These are phyloP conservation scores for Drosophila dunni DNA, from an alignment of 1,140 invertebrate species.

Conservation along the genomic window DNA sequence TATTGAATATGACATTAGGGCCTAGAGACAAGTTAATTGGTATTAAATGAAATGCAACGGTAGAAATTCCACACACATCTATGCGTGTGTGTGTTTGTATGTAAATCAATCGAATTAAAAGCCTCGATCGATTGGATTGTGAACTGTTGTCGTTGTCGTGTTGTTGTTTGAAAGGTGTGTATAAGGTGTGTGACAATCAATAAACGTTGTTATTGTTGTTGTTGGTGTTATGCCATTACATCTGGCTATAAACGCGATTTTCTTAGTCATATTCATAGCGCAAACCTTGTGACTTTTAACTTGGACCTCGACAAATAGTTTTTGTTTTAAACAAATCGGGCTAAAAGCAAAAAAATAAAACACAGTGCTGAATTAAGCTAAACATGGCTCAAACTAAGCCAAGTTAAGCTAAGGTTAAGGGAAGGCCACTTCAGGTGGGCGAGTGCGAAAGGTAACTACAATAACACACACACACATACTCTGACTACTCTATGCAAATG, in stretches of 20 bases:
- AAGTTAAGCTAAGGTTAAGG: conserved; percentile 44
- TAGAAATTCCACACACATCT: conserved; percentile 12
- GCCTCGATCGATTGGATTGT: conserved; percentile 1
- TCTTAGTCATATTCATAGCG: conserved; percentile 21
- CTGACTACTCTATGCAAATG: conserved; percentile 41
- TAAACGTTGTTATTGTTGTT: conserved; percentile 6
- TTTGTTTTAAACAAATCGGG: conserved; percentile 2
- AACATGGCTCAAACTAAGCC: conserved; percentile 18
- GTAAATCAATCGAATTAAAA: conserved; percentile 22
- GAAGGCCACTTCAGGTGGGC: conserved; percentile 49
- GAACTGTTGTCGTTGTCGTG: neutral
- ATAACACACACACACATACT: conserved; percentile 2
- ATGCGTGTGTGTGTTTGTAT: conserved; percentile 1
- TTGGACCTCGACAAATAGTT: conserved; percentile 23
- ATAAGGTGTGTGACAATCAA: conserved; percentile 18
- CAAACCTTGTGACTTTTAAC: conserved; percentile 31
- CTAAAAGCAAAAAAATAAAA: neutral
- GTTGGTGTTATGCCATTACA: neutral
- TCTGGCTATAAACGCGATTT: conserved; percentile 6
- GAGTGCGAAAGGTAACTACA: conserved; percentile 37
- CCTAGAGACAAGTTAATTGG: conserved; percentile 30
- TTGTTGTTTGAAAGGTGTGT: neutral
- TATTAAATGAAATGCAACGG: conserved; percentile 31
- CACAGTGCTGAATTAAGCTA: conserved; percentile 6
- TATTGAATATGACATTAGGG: conserved; percentile 13